Evolutionary conservation across 2,113 vertebrate genomes (phyloP).

Genomic region (Tyrannus savana): DNA sequence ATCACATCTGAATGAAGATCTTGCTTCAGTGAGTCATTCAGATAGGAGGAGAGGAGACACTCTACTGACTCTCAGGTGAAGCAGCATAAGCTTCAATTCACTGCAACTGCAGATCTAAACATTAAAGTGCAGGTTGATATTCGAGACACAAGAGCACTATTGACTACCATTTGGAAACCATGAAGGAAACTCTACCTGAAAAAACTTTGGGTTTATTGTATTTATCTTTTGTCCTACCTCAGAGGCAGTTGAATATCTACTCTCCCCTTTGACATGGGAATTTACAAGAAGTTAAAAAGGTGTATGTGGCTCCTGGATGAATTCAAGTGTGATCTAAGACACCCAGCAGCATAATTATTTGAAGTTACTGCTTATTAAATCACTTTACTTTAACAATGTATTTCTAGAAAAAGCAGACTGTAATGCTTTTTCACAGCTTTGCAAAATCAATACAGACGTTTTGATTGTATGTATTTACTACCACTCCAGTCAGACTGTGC

Average conservation of each 20-base stretch:
- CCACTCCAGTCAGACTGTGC: slow-evolving; percentile 26
- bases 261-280: not conserved
- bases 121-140: not conserved
- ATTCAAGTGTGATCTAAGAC: not conserved
- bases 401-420: slow-evolving; percentile 12
- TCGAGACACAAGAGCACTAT: not conserved
- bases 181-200: not conserved
- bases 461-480: slow-evolving; percentile 21
- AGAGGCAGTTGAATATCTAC: not conserved
- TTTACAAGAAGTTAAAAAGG: not conserved
- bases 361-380: slow-evolving; percentile 35
- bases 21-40: not conserved
- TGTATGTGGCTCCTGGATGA: not conserved
- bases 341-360: not conserved
- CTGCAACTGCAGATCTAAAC: not conserved
- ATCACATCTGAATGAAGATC: not conserved
- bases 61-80: not conserved
- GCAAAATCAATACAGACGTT: slow-evolving; percentile 49
- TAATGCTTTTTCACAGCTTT: slow-evolving; percentile 12
- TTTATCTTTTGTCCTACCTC: not conserved
- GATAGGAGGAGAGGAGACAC: not conserved
- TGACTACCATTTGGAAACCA: not conserved
- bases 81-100: not conserved
- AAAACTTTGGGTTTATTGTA: not conserved
- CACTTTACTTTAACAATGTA: not conserved